Conservation (phyloP, 2,113 vertebrate genomes). For the Pelobates fuscus region DNA sequence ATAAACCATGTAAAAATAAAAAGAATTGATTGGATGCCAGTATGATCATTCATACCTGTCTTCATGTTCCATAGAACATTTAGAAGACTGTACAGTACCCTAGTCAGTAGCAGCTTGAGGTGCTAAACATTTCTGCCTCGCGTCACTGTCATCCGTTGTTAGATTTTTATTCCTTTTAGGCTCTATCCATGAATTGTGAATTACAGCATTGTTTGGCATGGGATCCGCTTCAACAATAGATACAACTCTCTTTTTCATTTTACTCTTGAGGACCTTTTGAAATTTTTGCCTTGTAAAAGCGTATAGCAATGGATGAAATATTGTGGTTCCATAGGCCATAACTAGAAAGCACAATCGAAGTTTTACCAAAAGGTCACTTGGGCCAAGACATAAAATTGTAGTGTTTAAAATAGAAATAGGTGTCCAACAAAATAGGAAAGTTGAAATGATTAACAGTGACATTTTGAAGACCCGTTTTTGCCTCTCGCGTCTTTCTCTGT, state of each 20-base stretch:
- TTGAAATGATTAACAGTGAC: conserved; percentile 96
- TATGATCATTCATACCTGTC: conserved; percentile 60
- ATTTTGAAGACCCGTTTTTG: conserved; percentile 96
- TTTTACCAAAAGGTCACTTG: conserved; percentile 90
- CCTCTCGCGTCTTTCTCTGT: conserved; percentile 91
- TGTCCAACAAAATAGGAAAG: conserved; percentile 97
- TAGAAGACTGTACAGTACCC: conserved; percentile 48
- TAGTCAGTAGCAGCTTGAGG: conserved; percentile 82
- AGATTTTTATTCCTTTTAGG: conserved; percentile 95
- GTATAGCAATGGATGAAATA: conserved; percentile 95
- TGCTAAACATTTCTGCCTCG: conserved; percentile 88
- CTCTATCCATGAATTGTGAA: conserved; percentile 98
- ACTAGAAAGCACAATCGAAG: conserved; percentile 95
- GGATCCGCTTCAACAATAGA: conserved; percentile 97
- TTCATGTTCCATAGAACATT: conserved; percentile 20
- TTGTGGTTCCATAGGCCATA: conserved; percentile 97
- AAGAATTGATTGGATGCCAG: conserved; percentile 70
- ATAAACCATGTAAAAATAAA: conserved; percentile 69
- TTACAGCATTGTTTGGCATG: conserved; percentile 90
- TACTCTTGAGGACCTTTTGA: conserved; percentile 97
- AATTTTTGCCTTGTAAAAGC: conserved; percentile 98
- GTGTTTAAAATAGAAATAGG: conserved; percentile 96
- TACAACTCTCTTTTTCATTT: conserved; percentile 98
- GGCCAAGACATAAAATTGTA: conserved; percentile 90
- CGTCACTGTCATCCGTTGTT: conserved; percentile 87